Base-by-base conservation (phyloP, 2,888 invertebrate species). In the Ferrisia virgata region DNA sequence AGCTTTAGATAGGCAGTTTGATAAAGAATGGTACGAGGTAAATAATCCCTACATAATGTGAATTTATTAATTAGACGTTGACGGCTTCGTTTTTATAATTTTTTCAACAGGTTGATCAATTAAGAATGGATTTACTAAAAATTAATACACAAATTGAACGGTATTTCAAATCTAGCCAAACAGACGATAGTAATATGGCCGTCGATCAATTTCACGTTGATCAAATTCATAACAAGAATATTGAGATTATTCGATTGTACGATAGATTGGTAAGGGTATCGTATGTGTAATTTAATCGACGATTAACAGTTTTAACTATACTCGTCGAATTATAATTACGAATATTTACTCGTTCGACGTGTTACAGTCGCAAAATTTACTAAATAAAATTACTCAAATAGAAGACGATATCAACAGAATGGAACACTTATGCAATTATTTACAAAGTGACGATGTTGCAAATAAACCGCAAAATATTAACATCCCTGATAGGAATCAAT, bases 341-440 rank as follows among this genome's bases (percentile, higher is more conserved):
- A n/a, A 47, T 47, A 47, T 47, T 47, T n/a, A 47, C n/a, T 47
- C 18, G 18, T 47, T 18, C 47, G 8, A 64, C 58, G 9, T 28
- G 28, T 64, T 64, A 13, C 58, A 64, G 58, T 64, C 58, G 28
- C 58, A 64, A 28, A 64, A 64, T 64, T 64, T 64, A 64, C 28
- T 1, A n/a, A 64, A 64, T 64, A 64, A 64, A 64, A 64, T 64
- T 25, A 28, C 58, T 64, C 58, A 64, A 25, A 64, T 64, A 28
- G 28, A 64, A 64, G 58, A 64, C 11, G 58, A 64, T 64, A 64
- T 64, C n/a, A 11, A 64, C 25, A 22, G 58, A 25, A 64, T 64
- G 58, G 58, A 64, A 64, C 58, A 64, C 58, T 25, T 64, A 64
- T 64, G 58, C n/a, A 64, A 64, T 64, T 64, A 64, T 64, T 64